Base-by-base conservation (phyloP, 2,797 vertebrate genomes). In the Echiichthys vipera region DNA sequence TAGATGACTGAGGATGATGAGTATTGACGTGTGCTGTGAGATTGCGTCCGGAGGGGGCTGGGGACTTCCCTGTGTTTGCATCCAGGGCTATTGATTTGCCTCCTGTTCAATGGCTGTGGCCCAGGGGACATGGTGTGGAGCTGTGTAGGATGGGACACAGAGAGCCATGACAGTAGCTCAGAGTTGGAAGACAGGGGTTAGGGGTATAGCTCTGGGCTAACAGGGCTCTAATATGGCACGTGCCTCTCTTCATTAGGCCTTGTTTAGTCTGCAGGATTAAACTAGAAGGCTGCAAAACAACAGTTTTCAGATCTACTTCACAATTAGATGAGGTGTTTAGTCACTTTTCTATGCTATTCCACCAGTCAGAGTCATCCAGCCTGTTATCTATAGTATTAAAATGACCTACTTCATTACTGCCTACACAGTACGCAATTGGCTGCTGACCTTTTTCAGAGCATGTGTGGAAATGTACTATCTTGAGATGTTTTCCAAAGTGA, bases 1-100 rank as follows among this genome's bases (percentile, higher is more conserved):
- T 86, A 83, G 89, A 88, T 90, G 90, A 84, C 87, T 86, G 90
- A 92, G 91, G 90, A 89, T 88, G 92, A 93, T 91, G 91, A 91
- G 83, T 91, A 94, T 93, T 87, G 92, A 92, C 74, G 37, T 78
- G 67, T 71, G 89, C 86, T 91, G 90, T 81, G 89, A 92, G 87
- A 92, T 92, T 91, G 76, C 62, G 79, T 90, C 91, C 86, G 78
- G 89, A 86, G 88, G 89, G 89, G 89, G 91, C 81, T 75, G 85
- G 82, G 89, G 86, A 83, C 86, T 88, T 89, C 86, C 83, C 89
- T 78, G 72, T 93, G 91, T 93, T 93, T 91, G 90, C 91, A 91
- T 91, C 86, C 81, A 89, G 77, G 73, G 74, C 78, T 91, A 93
- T 93, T 90, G 93, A 94, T 93, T 83, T 67, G 63, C 82, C 84